A percentile compares a stretch with the other conserved stretches of the same genome.
Evolutionary conservation across 1,140 invertebrate genomes (phyloP).

Genomic region (Orchestia grillus): DNA sequence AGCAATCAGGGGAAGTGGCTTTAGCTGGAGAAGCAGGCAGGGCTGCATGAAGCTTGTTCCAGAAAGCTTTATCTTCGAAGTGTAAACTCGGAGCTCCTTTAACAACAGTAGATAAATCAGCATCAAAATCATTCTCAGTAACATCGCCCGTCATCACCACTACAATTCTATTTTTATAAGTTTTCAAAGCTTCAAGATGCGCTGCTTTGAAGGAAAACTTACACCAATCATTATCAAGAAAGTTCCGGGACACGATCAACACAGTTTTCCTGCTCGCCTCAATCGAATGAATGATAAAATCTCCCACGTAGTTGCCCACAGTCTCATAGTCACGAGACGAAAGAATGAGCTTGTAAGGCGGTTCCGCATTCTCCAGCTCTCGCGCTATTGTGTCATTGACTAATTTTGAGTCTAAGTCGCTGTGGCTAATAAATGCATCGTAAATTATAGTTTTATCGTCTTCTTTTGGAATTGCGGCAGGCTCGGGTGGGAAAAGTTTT

Average conservation of each 20-base stretch:
- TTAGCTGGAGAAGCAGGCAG: slow-evolving; percentile 59
- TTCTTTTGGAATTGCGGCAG: slow-evolving; percentile 73
- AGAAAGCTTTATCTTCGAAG: slow-evolving; percentile 67
- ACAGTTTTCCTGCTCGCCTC: slow-evolving; percentile 80
- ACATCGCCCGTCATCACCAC: slow-evolving; percentile 65
- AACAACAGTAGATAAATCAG: slow-evolving; percentile 62
- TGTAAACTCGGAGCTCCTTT: slow-evolving; percentile 63
- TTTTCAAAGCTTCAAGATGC: slow-evolving; percentile 69
- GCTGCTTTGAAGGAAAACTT: slow-evolving; percentile 71
- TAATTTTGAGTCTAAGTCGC: slow-evolving; percentile 91
- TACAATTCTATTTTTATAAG: slow-evolving; percentile 61
- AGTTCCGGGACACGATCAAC: slow-evolving; percentile 92
- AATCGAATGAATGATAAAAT: slow-evolving; percentile 77
- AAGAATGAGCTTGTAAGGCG: slow-evolving; percentile 73
- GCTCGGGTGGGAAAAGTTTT: slow-evolving; percentile 78
- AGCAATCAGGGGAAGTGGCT: slow-evolving; percentile 62
- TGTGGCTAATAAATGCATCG: slow-evolving; percentile 93
- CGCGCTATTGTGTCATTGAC: slow-evolving; percentile 85
- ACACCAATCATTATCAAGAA: slow-evolving; percentile 78
- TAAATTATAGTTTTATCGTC: slow-evolving; percentile 76
- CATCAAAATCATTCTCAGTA: slow-evolving; percentile 63
- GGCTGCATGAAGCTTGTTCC: slow-evolving; percentile 62
- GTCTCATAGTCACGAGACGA: slow-evolving; percentile 72
- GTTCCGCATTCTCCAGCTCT: slow-evolving; percentile 85
- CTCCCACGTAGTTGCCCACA: slow-evolving; percentile 80